A percentile compares a stretch with the other conserved stretches of the same genome.
Conservation (phyloP, 2,113 vertebrate species). For the Mesoclemmys tuberculata region DNA sequence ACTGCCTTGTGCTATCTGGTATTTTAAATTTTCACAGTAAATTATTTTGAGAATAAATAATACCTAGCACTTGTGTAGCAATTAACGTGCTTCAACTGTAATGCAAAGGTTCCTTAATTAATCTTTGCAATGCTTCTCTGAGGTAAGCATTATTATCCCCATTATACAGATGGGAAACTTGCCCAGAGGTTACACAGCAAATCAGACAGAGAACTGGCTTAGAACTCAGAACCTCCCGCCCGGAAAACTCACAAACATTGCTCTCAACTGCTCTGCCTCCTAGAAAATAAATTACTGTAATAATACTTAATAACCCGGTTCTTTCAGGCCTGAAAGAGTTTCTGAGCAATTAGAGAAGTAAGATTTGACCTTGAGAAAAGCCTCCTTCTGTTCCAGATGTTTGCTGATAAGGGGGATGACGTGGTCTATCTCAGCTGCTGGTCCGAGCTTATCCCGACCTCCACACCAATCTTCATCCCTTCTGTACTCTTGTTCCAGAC, state of each 20-base stretch:
- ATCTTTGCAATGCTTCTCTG: not conserved
- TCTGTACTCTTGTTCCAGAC: constrained; percentile 96
- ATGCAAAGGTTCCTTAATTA: not conserved
- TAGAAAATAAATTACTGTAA: not conserved
- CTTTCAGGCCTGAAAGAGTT: not conserved
- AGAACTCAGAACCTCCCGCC: not conserved
- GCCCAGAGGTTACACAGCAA: not conserved
- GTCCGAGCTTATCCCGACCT: constrained; percentile 93
- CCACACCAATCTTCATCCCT: constrained; percentile 98
- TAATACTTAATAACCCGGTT: not conserved
- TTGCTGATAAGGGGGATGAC: constrained; percentile 97
- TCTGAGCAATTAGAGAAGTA: not conserved
- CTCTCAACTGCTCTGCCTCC: not conserved
- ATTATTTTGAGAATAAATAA: not conserved
- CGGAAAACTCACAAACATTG: not conserved
- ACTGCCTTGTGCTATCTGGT: fast-evolving
- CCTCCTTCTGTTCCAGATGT: constrained; percentile 98
- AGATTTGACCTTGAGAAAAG: constrained; percentile 88
- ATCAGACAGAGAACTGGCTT: not conserved
- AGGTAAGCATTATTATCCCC: not conserved
- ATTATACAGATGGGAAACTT: not conserved
- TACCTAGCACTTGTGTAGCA: not conserved
- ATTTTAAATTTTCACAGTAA: not conserved
- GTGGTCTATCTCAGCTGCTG: constrained; percentile 89
- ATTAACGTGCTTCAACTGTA: not conserved